A percentile compares a stretch with the other conserved stretches of the same genome.
phyloP scores from a whole-genome alignment of 2,888 invertebrate species.

The Lasioglossum villosulum region DNA sequence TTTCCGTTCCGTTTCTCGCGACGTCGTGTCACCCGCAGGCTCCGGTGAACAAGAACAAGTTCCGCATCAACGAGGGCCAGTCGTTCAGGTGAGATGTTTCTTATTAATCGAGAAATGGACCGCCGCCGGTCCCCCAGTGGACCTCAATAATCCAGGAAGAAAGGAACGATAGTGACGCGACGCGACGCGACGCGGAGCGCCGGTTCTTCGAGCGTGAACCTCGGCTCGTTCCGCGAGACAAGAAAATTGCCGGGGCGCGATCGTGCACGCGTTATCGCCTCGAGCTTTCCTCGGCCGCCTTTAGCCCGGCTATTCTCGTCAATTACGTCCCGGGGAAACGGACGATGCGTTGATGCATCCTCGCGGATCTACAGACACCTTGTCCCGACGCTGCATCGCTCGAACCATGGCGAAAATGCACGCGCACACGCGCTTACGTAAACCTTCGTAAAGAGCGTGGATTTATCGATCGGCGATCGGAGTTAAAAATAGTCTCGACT shows the following conservation, averaged over 20 bases:
- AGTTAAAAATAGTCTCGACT: conserved; percentile 48
- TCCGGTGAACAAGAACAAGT: conserved; percentile 81
- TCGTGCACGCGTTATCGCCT: conserved; percentile 20
- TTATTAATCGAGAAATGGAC: conserved; percentile 12
- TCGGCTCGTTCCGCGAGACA: conserved; percentile 25
- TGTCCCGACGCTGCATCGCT: background rate
- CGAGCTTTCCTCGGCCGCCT: conserved; percentile 24
- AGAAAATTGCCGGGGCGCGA: conserved; percentile 27
- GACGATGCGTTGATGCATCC: background rate
- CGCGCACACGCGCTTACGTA: conserved; percentile 40
- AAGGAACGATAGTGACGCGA: background rate
- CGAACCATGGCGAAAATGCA: background rate
- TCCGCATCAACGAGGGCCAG: conserved; percentile 79
- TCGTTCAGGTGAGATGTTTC: conserved; percentile 77
- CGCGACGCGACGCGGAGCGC: background rate
- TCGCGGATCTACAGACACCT: background rate
- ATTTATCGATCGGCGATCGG: conserved; percentile 46
- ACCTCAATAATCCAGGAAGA: background rate
- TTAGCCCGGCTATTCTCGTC: conserved; percentile 19
- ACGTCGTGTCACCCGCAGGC: conserved; percentile 57
- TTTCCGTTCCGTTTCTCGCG: conserved; percentile 28
- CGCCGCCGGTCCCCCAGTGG: background rate
- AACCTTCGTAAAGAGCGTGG: background rate
- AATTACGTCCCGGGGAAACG: conserved; percentile 30
- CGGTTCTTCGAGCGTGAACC: conserved; percentile 30